Evolutionary conservation across 2,888 invertebrate genomes (phyloP).

Genomic region (Pristionchus japonicus): DNA sequence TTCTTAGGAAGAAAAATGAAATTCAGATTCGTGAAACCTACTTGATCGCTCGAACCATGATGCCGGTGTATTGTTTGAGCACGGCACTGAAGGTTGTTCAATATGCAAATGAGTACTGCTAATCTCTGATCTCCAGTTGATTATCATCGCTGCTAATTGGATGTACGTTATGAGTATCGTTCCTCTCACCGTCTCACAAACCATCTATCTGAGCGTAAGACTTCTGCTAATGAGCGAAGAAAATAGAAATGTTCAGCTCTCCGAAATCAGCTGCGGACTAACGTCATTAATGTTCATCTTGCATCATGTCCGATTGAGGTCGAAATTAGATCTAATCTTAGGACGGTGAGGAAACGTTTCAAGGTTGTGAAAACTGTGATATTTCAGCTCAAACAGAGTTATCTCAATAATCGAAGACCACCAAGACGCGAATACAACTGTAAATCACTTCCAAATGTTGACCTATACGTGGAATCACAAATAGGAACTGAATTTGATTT

Average conservation of each 20-base stretch:
- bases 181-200: not conserved
- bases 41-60: not conserved
- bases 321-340: not conserved
- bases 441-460: not conserved
- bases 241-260: not conserved
- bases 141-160: not conserved
- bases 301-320: not conserved
- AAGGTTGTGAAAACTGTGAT: not conserved
- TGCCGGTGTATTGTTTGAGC: not conserved
- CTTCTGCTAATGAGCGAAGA: not conserved
- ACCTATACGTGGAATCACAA: not conserved
- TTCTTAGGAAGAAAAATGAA: not conserved
- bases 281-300: not conserved
- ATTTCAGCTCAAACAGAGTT: not conserved
- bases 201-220: not conserved
- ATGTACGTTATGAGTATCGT: not conserved
- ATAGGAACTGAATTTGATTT: too few species aligned
- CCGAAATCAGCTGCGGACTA: not conserved
- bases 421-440: not conserved
- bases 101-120: not conserved
- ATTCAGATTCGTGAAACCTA: not conserved
- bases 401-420: not conserved
- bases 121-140: not conserved
- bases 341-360: not conserved
- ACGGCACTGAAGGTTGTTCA: not conserved